A percentile compares a stretch with the other conserved stretches of the same genome.
phyloP scores from a whole-genome alignment of 2,888 invertebrate species.

The Tetanocera ferruginea region DNA sequence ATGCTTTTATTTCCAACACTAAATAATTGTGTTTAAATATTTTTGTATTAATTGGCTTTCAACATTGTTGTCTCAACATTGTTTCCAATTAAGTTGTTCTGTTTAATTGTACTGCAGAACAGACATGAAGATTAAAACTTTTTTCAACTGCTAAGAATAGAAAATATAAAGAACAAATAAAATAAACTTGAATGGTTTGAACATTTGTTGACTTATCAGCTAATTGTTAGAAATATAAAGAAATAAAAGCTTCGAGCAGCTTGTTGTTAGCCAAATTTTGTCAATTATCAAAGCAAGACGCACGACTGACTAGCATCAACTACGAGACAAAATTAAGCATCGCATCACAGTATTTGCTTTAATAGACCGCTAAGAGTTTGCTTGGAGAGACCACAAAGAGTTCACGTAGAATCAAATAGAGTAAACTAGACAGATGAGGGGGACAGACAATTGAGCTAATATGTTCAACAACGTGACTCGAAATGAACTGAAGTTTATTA shows the following conservation, averaged over 20 bases:
- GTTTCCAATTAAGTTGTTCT: too few species aligned
- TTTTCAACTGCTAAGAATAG: too few species aligned
- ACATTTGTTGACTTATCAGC: background rate
- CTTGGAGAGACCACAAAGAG: background rate
- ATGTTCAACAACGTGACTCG: too few species aligned
- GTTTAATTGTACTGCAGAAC: too few species aligned
- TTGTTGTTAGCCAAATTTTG: background rate
- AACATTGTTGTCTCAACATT: too few species aligned
- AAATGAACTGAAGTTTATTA: too few species aligned
- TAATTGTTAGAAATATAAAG: background rate
- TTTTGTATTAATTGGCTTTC: too few species aligned
- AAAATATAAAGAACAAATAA: background rate
- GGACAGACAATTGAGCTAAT: background rate
- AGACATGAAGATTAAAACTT: too few species aligned
- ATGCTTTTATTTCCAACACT: too few species aligned
- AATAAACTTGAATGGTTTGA: too few species aligned
- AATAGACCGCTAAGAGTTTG: background rate
- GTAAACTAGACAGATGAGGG: background rate
- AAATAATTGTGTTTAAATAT: too few species aligned
- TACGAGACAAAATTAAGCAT: background rate
- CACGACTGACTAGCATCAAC: conserved; percentile 58
- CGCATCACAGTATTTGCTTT: background rate
- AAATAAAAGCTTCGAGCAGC: background rate
- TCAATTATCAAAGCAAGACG: conserved; percentile 50
- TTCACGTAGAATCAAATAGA: background rate